Conservation (phyloP, 2,797 vertebrate genomes). For the Xenentodon cancila region DNA sequence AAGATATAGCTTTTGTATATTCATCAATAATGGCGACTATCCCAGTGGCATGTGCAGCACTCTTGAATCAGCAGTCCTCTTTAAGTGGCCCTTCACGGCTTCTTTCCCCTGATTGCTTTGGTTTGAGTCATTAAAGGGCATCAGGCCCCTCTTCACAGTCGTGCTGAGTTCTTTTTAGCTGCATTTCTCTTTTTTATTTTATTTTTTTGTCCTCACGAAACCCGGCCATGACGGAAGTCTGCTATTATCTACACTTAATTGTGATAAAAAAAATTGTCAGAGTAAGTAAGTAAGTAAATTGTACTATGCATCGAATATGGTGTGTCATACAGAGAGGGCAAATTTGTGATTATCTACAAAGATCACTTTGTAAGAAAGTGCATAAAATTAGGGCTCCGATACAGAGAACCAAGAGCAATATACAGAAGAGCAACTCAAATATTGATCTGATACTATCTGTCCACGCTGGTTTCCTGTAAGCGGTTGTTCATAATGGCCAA, state of each 20-base stretch:
- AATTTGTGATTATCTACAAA: background rate
- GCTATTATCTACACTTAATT: constrained; percentile 14
- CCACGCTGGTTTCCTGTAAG: constrained; percentile 85
- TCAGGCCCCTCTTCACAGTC: constrained; percentile 62
- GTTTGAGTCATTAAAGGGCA: constrained; percentile 78
- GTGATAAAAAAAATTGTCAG: background rate
- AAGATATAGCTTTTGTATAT: constrained; percentile 19
- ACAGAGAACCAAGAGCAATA: constrained; percentile 9
- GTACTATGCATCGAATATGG: constrained; percentile 12
- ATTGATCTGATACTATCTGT: constrained; percentile 72
- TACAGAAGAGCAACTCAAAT: background rate
- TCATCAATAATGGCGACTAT: constrained; percentile 26
- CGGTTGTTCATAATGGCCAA: constrained; percentile 87
- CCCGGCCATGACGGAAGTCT: constrained; percentile 23
- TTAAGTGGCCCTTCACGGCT: constrained; percentile 70
- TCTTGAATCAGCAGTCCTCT: constrained; percentile 78
- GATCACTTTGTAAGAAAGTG: background rate
- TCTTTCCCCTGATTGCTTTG: constrained; percentile 80
- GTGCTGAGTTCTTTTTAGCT: constrained; percentile 47
- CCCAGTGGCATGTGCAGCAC: constrained; percentile 43
- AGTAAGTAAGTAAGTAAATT: constrained; percentile 1
- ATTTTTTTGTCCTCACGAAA: constrained; percentile 21
- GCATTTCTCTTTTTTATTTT: constrained; percentile 24
- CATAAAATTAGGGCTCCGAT: background rate
- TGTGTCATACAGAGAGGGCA: constrained; percentile 2